phyloP scores from a whole-genome alignment of 2,888 invertebrate species.

The Shargacucullia verbasci region DNA sequence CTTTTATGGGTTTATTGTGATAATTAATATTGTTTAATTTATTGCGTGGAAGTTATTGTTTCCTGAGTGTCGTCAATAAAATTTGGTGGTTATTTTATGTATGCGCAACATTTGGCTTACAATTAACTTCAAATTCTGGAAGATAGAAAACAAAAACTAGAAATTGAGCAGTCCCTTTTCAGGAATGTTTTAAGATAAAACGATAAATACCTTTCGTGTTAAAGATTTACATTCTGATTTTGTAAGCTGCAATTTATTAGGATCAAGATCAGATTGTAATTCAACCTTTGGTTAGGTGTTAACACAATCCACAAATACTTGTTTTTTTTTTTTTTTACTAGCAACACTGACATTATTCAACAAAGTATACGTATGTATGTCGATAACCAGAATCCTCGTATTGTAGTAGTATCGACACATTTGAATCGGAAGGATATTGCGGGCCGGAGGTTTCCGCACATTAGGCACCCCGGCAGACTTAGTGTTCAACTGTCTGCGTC shows the following conservation, averaged over 20 bases:
- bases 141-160: conserved; percentile 1
- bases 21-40: conserved; percentile 54
- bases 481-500: conserved; percentile 37
- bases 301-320: too few relatives aligned
- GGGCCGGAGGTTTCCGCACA: too few relatives aligned
- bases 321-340: too few relatives aligned
- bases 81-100: conserved; percentile 2
- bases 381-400: too few relatives aligned
- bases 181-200: conserved; percentile 31
- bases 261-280: too few relatives aligned
- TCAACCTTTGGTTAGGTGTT: too few relatives aligned
- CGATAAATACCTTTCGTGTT: conserved; percentile 27
- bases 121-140: background rate
- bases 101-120: conserved; percentile 10
- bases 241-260: conserved; percentile 37
- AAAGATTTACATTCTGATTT: conserved; percentile 51
- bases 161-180: conserved; percentile 18
- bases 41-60: conserved; percentile 48
- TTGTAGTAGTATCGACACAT: conserved; percentile 34
- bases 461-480: conserved; percentile 49
- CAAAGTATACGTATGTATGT: too few relatives aligned
- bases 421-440: conserved; percentile 57
- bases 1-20: conserved; percentile 57
- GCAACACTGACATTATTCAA: too few relatives aligned
- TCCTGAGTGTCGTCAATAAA: conserved; percentile 24